A percentile compares a stretch with the other conserved stretches of the same genome.
Conservation (phyloP, 2,113 vertebrate species). For the Fulica atra region DNA sequence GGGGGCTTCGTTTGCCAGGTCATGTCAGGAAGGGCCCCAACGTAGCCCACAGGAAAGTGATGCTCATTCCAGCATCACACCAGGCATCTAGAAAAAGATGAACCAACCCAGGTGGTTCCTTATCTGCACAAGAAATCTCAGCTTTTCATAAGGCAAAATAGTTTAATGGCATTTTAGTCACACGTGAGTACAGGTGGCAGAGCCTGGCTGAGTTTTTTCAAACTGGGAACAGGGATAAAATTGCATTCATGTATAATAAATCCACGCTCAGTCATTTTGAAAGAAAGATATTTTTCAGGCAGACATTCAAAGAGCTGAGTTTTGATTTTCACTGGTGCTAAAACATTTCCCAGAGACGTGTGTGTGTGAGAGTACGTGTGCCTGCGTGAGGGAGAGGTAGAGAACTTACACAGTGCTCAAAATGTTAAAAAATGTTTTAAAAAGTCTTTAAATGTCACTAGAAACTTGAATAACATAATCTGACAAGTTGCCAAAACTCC, state of each 20-base stretch:
- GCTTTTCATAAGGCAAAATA: neutral
- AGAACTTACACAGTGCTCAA: neutral
- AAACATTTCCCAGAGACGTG: neutral
- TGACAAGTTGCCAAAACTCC: neutral
- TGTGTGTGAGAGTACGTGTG: neutral
- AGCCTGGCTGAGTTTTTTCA: conserved; percentile 12
- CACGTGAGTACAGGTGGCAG: neutral
- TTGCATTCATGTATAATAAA: conserved; percentile 53
- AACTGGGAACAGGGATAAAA: conserved; percentile 22
- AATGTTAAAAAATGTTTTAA: neutral
- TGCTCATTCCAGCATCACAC: neutral
- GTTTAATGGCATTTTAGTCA: conserved; percentile 4
- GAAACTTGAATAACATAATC: neutral
- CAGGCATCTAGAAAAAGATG: neutral
- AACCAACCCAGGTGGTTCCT: neutral
- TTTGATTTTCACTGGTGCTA: conserved; percentile 20
- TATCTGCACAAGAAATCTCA: neutral
- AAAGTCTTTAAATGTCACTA: neutral
- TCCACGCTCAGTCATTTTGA: neutral
- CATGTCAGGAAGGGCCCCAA: neutral
- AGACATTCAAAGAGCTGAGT: conserved; percentile 6
- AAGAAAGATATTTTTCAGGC: conserved; percentile 18
- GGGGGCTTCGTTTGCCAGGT: neutral
- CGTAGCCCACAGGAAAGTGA: neutral
- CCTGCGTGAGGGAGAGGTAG: neutral